A percentile compares a stretch with the other conserved stretches of the same genome.
These are phyloP conservation scores for Biston stratarius DNA, from an alignment of 2,888 invertebrate genomes.

Conservation along the genomic window DNA sequence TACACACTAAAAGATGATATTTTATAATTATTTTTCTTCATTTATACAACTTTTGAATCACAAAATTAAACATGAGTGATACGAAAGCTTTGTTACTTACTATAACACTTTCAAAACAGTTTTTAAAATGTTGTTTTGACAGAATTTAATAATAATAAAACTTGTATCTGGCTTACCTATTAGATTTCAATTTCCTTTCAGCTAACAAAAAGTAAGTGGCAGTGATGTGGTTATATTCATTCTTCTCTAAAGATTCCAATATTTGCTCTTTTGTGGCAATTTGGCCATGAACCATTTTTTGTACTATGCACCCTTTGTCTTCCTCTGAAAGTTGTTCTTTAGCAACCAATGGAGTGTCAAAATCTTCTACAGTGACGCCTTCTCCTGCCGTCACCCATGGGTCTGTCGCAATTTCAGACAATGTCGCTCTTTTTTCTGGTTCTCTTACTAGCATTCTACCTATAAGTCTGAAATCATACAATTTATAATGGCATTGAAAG, in stretches of 20 bases:
- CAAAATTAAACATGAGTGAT: not conserved
- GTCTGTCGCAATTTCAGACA: constrained; percentile 95
- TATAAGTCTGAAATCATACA: constrained; percentile 89
- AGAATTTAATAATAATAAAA: not conserved
- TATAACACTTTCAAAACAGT: no score
- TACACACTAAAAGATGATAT: no score
- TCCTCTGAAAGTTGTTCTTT: constrained; percentile 96
- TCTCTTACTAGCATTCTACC: constrained; percentile 97
- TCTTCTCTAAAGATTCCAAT: constrained; percentile 96
- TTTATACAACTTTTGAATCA: no score
- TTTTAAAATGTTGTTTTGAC: no score
- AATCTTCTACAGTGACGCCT: constrained; percentile 84
- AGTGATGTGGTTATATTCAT: constrained; percentile 99
- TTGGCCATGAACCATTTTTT: constrained; percentile 98
- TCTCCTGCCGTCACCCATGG: constrained; percentile 91
- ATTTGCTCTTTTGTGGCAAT: constrained; percentile 98
- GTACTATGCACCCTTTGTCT: constrained; percentile 96
- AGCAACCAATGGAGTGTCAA: constrained; percentile 93
- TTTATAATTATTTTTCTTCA: no score
- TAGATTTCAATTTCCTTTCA: constrained; percentile 94
- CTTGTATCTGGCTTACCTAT: constrained; percentile 79
- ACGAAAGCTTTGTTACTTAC: no score
- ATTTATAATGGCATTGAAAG: constrained; percentile 20
- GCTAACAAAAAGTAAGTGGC: constrained; percentile 99
- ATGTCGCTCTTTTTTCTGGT: constrained; percentile 95